These are phyloP conservation scores for Epistrophella euchroma DNA, from an alignment of 2,888 invertebrate genomes.

Conservation along the genomic window DNA sequence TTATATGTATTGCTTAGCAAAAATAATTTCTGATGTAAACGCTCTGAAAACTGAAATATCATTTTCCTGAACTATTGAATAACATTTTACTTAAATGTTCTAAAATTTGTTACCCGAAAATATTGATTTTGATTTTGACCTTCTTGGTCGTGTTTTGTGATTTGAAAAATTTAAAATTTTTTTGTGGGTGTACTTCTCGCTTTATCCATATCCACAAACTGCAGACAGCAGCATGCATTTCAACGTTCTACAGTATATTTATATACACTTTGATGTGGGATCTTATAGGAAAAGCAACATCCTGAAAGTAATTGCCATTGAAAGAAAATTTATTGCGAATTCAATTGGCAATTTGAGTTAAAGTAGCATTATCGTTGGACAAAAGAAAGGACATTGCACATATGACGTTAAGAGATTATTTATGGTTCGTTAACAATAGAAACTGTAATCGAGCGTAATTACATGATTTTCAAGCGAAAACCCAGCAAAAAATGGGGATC, in stretches of 20 bases:
- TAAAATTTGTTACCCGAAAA: too few relatives aligned
- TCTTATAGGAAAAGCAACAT: constrained; percentile 33
- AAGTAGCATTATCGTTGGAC: constrained; percentile 58
- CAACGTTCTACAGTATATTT: too few relatives aligned
- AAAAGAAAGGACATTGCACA: constrained; percentile 54
- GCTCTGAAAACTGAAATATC: too few relatives aligned
- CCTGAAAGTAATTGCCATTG: constrained; percentile 72
- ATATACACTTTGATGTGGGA: neutral
- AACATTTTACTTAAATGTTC: too few relatives aligned
- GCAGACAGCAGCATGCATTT: constrained; percentile 1
- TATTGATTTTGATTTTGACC: too few relatives aligned
- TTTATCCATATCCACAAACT: constrained; percentile 2
- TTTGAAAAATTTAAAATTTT: too few relatives aligned
- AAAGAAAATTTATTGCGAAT: constrained; percentile 66
- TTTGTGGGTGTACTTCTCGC: neutral
- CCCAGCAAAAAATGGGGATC: neutral
- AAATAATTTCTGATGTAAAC: too few relatives aligned
- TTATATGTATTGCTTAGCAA: too few relatives aligned
- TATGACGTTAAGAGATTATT: constrained; percentile 63
- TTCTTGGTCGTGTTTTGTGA: too few relatives aligned
- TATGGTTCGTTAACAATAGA: constrained; percentile 60
- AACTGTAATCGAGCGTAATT: constrained; percentile 45
- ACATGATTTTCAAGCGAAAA: constrained; percentile 4
- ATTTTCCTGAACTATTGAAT: too few relatives aligned
- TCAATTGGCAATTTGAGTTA: constrained; percentile 60